phyloP scores from a whole-genome alignment of 2,888 invertebrate genomes.

The Theodoxus fluviatilis region DNA sequence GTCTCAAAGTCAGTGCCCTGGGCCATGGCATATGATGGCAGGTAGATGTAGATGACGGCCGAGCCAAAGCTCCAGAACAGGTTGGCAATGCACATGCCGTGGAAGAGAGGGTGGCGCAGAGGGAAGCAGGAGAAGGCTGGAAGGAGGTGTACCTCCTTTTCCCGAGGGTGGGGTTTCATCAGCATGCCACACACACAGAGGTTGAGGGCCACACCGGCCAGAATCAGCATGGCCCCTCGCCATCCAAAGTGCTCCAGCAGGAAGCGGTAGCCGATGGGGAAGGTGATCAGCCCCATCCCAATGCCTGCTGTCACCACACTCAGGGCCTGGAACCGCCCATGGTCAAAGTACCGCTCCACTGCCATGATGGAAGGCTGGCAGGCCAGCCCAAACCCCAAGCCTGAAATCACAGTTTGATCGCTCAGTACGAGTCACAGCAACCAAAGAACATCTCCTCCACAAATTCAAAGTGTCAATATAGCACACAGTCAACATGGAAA shows the following conservation, averaged over 20 bases:
- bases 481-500: too few relatives aligned
- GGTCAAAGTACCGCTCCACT: conserved; percentile 54
- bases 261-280: conserved; percentile 51
- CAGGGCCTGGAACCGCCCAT: conserved; percentile 50
- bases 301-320: conserved; percentile 53
- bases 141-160: conserved; percentile 45
- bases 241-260: conserved; percentile 51
- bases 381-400: conserved; percentile 56
- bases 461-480: too few relatives aligned
- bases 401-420: conserved; percentile 44
- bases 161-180: conserved; percentile 45
- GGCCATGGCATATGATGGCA: conserved; percentile 56
- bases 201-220: conserved; percentile 52
- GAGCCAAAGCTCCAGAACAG: conserved; percentile 62
- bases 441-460: too few relatives aligned
- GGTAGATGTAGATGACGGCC: conserved; percentile 56
- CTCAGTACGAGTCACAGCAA: neutral
- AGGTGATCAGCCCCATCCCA: conserved; percentile 55
- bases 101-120: conserved; percentile 54
- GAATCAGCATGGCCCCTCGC: conserved; percentile 52
- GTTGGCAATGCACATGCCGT: conserved; percentile 56
- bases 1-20: conserved; percentile 49
- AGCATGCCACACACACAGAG: conserved; percentile 56
- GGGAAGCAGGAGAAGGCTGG: conserved; percentile 55
- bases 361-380: conserved; percentile 59